Percentiles rank a stretch among this genome's conserved stretches.
Conservation (phyloP, 2,888 invertebrate species). For the Diarsia brunnea region DNA sequence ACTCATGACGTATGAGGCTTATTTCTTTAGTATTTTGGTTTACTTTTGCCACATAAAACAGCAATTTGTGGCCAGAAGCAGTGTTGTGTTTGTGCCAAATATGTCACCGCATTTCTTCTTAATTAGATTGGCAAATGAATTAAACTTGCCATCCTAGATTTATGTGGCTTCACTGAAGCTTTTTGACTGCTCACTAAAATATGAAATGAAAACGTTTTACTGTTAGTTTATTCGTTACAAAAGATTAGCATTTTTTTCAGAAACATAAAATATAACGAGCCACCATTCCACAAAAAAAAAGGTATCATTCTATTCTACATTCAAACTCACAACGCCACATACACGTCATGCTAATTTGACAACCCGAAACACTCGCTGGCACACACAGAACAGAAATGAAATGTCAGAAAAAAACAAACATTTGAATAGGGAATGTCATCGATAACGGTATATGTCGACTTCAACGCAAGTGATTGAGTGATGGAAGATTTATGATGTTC, state of each 20-base stretch:
- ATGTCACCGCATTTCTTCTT: constrained; percentile 32
- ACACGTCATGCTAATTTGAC: constrained; percentile 7
- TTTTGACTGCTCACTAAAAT: constrained; percentile 6
- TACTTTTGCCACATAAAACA: constrained; percentile 48
- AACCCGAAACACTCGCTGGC: constrained; percentile 19
- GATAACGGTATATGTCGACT: constrained; percentile 37
- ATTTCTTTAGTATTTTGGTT: constrained; percentile 28
- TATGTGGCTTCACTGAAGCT: constrained; percentile 4
- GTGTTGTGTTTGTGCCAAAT: constrained; percentile 53
- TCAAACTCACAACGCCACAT: background rate
- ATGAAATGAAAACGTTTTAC: background rate
- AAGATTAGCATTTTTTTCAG: background rate
- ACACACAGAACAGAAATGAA: constrained; percentile 14
- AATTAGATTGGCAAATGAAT: constrained; percentile 45
- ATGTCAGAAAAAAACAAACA: constrained; percentile 29
- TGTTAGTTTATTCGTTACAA: background rate
- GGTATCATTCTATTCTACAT: background rate
- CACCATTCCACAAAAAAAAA: background rate
- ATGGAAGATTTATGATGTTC: constrained; percentile 45
- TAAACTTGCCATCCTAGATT: constrained; percentile 36
- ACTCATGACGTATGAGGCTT: constrained; percentile 28
- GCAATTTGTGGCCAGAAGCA: background rate
- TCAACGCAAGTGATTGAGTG: constrained; percentile 35
- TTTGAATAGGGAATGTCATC: constrained; percentile 49
- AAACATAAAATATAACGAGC: background rate